A percentile compares a stretch with the other conserved stretches of the same genome.
Conservation (phyloP, 1,140 invertebrate species). For the Oppia nitens region DNA sequence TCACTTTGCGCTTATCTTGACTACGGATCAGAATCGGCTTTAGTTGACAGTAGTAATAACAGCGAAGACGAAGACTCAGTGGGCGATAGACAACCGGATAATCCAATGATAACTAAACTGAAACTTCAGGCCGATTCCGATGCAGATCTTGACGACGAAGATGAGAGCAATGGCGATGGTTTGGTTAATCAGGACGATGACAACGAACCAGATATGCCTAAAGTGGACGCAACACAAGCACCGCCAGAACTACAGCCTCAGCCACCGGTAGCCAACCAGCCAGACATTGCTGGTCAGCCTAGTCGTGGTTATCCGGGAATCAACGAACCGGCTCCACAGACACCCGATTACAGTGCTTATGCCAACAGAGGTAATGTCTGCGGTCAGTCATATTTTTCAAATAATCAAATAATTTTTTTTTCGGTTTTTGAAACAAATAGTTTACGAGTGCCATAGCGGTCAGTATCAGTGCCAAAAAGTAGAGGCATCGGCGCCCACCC, state of each 20-base stretch:
- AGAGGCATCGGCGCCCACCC: not conserved
- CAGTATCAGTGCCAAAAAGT: slow-evolving; percentile 5
- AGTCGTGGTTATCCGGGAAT: not conserved
- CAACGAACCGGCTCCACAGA: not conserved
- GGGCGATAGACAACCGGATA: not conserved
- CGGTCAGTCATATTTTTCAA: not conserved
- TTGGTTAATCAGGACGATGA: too few species aligned
- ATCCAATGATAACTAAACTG: not conserved
- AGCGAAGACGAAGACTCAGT: not conserved
- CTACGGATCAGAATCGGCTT: not conserved
- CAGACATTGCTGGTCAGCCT: too few species aligned
- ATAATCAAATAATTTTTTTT: not conserved
- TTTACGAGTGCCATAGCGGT: not conserved
- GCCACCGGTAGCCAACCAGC: too few species aligned
- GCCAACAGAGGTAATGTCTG: not conserved
- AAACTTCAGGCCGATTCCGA: not conserved
- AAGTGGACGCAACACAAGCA: too few species aligned
- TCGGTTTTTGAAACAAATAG: not conserved
- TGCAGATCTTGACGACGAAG: not conserved
- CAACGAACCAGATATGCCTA: too few species aligned
- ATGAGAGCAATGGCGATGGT: not conserved
- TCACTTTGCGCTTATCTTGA: not conserved
- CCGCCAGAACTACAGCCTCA: too few species aligned
- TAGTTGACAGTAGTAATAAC: too few species aligned
- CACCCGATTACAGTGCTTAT: not conserved